Conservation (phyloP, 2,113 vertebrate species). For the Girardinichthys multiradiatus region DNA sequence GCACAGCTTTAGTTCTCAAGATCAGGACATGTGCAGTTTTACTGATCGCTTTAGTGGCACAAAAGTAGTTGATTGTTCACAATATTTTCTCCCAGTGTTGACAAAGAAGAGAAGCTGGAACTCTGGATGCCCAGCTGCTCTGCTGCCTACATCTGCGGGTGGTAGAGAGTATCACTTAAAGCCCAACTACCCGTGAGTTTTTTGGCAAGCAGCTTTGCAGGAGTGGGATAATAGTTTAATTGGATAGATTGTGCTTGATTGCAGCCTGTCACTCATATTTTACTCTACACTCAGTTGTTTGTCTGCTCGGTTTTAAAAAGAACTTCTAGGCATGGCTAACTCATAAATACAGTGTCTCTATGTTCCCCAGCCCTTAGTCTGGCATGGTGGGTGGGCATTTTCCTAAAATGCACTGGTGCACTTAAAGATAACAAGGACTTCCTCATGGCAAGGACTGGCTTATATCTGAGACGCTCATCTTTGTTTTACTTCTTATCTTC, state of each 20-base stretch:
- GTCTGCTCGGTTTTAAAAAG: constrained; percentile 15
- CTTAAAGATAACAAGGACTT: constrained; percentile 64
- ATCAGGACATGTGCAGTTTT: too few relatives aligned
- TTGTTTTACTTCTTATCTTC: constrained; percentile 44
- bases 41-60: background rate
- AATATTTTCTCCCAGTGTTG: constrained; percentile 44
- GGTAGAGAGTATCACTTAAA: constrained; percentile 28
- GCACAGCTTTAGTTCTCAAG: constrained; percentile 29
- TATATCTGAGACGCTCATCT: constrained; percentile 33
- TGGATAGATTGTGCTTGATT: constrained; percentile 43
- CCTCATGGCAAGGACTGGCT: constrained; percentile 37
- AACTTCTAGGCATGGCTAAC: constrained; percentile 23
- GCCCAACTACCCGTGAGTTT: constrained; percentile 10
- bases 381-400: constrained; percentile 65
- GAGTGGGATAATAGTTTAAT: constrained; percentile 38
- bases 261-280: constrained; percentile 32
- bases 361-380: constrained; percentile 29
- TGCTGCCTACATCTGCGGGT: constrained; percentile 33
- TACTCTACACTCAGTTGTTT: constrained; percentile 18
- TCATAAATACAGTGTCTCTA: constrained; percentile 38
- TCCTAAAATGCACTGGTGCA: constrained; percentile 56
- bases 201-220: constrained; percentile 21
- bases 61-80: constrained; percentile 26
- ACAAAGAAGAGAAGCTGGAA: constrained; percentile 61
- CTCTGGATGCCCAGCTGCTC: constrained; percentile 22